Evolutionary conservation across 2,888 invertebrate species (phyloP).

Genomic region (Ectropis crepuscularia): DNA sequence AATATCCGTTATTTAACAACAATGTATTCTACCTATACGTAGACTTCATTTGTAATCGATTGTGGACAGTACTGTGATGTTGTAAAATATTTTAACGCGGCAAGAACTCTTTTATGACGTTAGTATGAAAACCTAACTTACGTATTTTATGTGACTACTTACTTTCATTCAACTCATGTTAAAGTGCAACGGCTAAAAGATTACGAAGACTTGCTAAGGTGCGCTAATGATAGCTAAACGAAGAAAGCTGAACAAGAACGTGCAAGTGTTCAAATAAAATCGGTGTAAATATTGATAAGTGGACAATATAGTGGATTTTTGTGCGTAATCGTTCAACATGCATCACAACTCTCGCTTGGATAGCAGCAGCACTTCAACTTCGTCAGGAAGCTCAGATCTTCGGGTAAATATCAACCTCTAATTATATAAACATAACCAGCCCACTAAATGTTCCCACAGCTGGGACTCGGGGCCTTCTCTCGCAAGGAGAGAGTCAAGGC

Average conservation of each 20-base stretch:
- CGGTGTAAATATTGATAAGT: conserved; percentile 19
- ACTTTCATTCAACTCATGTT: conserved; percentile 4
- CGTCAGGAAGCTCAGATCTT: conserved; percentile 73
- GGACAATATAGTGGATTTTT: conserved; percentile 28
- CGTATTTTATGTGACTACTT: conserved; percentile 2
- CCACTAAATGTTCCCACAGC: no score
- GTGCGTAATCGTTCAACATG: conserved; percentile 44
- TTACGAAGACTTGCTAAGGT: conserved; percentile 32
- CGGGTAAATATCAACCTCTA: conserved; percentile 62
- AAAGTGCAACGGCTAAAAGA: conserved; percentile 25
- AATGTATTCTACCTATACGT: background rate
- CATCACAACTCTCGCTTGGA: conserved; percentile 65
- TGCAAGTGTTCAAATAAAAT: conserved; percentile 6
- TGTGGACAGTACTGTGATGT: background rate
- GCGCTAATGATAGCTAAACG: conserved; percentile 56
- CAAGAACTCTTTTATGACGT: no score
- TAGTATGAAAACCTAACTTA: background rate
- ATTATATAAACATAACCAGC: no score
- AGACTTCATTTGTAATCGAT: background rate
- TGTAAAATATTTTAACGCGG: no score
- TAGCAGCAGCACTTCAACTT: conserved; percentile 70
- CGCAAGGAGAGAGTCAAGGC: no score
- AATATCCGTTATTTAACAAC: conserved; percentile 24
- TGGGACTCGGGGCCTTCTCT: no score
- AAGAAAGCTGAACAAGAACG: conserved; percentile 42